Evolutionary conservation across 2,113 vertebrate genomes (phyloP).

Genomic region (Phyllostomus hastatus): DNA sequence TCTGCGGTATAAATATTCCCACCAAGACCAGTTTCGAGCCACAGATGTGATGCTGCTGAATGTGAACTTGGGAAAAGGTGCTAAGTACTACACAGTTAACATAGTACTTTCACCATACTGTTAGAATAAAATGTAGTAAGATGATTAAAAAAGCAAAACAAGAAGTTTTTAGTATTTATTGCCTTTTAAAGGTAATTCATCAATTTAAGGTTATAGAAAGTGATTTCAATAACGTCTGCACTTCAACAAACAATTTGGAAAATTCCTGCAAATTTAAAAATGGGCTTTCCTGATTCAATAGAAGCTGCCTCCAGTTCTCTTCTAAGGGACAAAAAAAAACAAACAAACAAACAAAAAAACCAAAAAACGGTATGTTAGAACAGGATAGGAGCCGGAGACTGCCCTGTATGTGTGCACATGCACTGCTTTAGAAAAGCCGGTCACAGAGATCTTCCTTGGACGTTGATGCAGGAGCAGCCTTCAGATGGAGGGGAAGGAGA

Average conservation of each 20-base stretch:
- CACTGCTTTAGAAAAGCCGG: not conserved
- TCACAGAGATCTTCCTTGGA: not conserved
- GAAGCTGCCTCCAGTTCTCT: not conserved
- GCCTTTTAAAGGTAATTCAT: not conserved
- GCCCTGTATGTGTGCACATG: accelerated
- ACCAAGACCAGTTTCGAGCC: not conserved
- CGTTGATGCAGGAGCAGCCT: not conserved
- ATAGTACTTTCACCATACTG: not conserved
- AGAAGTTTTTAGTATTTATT: not conserved
- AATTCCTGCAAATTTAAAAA: not conserved
- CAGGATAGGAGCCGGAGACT: not conserved
- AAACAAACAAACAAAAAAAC: too few species aligned
- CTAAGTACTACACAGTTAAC: not conserved
- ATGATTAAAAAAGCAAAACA: not conserved
- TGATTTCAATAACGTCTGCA: not conserved
- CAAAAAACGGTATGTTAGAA: not conserved
- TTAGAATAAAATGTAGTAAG: not conserved
- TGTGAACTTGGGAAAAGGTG: not conserved
- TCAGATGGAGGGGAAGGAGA: not conserved
- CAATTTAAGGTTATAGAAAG: not conserved
- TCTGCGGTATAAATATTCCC: not conserved
- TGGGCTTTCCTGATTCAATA: not conserved
- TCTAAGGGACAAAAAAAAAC: not conserved
- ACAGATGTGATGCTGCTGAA: not conserved
- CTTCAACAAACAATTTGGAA: not conserved